These are phyloP conservation scores for Lutra lutra DNA, from an alignment of 2,797 vertebrate species.

Conservation along the genomic window DNA sequence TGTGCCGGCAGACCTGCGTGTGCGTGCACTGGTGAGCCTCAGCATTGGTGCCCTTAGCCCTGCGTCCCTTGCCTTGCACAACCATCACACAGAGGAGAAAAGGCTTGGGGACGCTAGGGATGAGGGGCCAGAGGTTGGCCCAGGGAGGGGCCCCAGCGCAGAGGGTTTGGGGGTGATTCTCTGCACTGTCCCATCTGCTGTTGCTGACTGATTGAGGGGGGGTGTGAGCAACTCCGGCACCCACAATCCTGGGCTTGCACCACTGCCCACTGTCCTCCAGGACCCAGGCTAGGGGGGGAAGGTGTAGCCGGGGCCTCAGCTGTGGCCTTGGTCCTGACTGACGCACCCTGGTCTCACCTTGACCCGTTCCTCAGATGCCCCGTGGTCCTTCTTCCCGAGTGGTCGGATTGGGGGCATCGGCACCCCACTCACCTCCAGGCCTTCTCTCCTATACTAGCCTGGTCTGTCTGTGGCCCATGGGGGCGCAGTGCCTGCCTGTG, in stretches of 20 bases:
- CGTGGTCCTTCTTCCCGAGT: accelerated
- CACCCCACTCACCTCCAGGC: background rate
- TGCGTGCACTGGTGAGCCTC: background rate
- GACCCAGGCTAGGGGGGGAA: no score
- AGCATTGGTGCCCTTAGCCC: background rate
- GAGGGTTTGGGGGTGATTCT: background rate
- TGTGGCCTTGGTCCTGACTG: background rate
- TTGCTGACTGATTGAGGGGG: background rate
- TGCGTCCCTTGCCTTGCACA: background rate
- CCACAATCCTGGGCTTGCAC: background rate
- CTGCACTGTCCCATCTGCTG: background rate
- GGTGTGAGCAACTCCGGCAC: background rate
- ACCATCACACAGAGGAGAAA: background rate
- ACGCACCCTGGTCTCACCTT: background rate
- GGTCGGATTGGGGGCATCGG: background rate
- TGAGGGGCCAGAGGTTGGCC: background rate
- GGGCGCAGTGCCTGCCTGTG: background rate
- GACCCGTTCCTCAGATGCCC: background rate
- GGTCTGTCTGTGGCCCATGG: background rate
- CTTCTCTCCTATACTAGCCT: background rate
- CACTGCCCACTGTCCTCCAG: background rate
- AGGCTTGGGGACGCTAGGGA: background rate
- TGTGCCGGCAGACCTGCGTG: background rate
- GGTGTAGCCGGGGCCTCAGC: background rate
- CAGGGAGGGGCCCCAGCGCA: background rate